A percentile compares a stretch with the other conserved stretches of the same genome.
Conservation (phyloP, 2,888 invertebrate genomes). For the Mechanitis mazaeus region DNA sequence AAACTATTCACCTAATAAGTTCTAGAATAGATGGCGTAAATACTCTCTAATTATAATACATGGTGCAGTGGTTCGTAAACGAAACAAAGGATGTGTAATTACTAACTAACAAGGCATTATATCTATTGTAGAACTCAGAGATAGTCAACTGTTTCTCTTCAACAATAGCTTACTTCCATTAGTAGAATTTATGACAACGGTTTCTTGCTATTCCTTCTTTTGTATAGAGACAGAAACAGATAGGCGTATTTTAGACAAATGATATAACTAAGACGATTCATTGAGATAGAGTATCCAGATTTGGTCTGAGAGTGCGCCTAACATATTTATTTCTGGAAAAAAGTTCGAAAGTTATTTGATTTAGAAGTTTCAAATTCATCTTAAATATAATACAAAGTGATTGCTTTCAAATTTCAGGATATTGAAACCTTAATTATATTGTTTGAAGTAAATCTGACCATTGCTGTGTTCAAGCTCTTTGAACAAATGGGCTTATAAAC, state of each 20-base stretch:
- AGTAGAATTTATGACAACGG: conserved; percentile 5
- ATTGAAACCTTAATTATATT: no score
- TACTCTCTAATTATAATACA: conserved; percentile 1
- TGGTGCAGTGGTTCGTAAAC: neutral
- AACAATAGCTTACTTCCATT: conserved; percentile 6
- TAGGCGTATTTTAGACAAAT: conserved; percentile 6
- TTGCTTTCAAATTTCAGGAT: no score
- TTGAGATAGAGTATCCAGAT: conserved; percentile 1
- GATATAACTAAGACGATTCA: conserved; percentile 4
- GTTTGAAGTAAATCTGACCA: no score
- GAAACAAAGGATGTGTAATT: conserved; percentile 3
- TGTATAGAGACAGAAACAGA: conserved; percentile 7
- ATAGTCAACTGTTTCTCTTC: conserved; percentile 5
- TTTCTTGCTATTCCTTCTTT: conserved; percentile 4
- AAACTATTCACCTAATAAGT: no score
- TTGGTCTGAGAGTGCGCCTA: neutral
- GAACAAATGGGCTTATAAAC: neutral
- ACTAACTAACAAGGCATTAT: conserved; percentile 3
- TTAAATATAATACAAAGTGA: no score
- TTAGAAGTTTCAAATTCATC: no score
- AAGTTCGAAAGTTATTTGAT: no score
- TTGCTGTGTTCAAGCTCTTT: neutral
- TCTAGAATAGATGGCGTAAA: neutral
- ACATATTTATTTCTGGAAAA: neutral
- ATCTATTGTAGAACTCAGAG: conserved; percentile 2